These are phyloP conservation scores for Cyrtodaria siliqua DNA, from an alignment of 2,888 invertebrate species.

Conservation along the genomic window DNA sequence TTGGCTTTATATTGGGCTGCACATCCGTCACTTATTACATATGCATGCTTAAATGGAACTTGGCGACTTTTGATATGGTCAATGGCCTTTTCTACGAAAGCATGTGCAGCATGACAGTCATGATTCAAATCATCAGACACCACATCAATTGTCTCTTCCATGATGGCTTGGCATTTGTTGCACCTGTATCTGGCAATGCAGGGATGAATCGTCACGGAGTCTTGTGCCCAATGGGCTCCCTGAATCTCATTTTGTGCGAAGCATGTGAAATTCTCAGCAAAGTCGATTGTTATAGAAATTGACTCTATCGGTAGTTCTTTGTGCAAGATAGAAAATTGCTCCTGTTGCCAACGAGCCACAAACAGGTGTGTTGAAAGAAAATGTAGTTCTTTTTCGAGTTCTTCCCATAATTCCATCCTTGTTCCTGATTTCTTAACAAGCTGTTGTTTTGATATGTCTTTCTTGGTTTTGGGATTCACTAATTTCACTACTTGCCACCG, in stretches of 20 bases:
- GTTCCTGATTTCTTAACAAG: conserved; percentile 6
- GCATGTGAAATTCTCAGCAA: conserved; percentile 53
- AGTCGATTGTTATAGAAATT: conserved; percentile 38
- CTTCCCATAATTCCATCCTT: conserved; percentile 15
- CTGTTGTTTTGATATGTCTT: conserved; percentile 37
- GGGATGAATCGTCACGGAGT: conserved; percentile 57
- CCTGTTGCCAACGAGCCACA: conserved; percentile 46
- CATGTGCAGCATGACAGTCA: conserved; percentile 44
- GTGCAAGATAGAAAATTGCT: conserved; percentile 27
- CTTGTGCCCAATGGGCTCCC: no score
- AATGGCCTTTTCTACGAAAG: conserved; percentile 12
- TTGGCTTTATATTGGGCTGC: conserved; percentile 40
- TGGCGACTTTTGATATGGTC: conserved; percentile 11
- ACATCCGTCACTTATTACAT: conserved; percentile 50
- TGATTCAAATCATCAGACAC: conserved; percentile 43
- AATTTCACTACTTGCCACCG: conserved; percentile 22
- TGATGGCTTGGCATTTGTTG: conserved; percentile 12
- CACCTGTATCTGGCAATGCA: conserved; percentile 33
- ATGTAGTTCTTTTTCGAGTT: conserved; percentile 20
- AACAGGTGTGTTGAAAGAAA: conserved; percentile 38
- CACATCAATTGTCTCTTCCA: conserved; percentile 46
- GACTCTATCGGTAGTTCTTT: conserved; percentile 21
- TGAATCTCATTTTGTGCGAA: conserved; percentile 53
- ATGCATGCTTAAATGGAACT: conserved; percentile 23
- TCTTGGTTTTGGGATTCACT: conserved; percentile 36